Evolutionary conservation across 2,797 vertebrate species (phyloP), one percentile per base, ranked within the genome.

Genomic region (Mormyrops boulengeri): DNA sequence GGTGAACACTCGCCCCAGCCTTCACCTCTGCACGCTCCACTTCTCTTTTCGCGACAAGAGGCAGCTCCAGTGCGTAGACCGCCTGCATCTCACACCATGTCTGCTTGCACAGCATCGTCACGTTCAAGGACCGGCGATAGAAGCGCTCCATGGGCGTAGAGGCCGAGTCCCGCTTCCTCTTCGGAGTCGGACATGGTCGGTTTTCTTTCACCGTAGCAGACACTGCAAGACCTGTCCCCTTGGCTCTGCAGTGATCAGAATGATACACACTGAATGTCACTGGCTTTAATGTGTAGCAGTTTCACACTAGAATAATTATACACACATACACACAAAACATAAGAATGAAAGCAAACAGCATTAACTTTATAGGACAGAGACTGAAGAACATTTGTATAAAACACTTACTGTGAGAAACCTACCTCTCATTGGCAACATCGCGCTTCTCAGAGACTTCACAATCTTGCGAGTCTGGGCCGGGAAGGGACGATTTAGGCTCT

Each of bases 81-180:
- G 95, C 91, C 66, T 96, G 94, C 91, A 95, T 92, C 91, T 97
- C 96, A 89, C 96, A 97, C 96, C 96, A 97, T 38, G 92, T 91
- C 92, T 97, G 96, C 26, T 93, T 87, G 85, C 93, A 93, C 52
- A 97, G 88, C 82, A 95, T 92, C 0, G 95, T 96, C 66, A 97
- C 95, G 8, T 89, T 92, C 60, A 97, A 90, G 90, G 95, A 93
- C 52, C 87, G 91, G 88, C 95, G 92, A 2, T 69, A 22, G 87
- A 95, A 95, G 86, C 88, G 92, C 84, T 95, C 92, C 91, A 95
- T 91, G 7, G 95, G 95, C 12, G 90, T 93, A 34, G 19, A 87
- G 0, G 62, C n/a, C 88, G 90, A 90, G 17, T 90, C 84, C 87
- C 91, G 90, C 90, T 93, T 93, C 88, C 91, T 90, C 80, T 91